These are phyloP conservation scores for Oncorhynchus mykiss DNA, from an alignment of 2,113 vertebrate species.

Conservation along the genomic window DNA sequence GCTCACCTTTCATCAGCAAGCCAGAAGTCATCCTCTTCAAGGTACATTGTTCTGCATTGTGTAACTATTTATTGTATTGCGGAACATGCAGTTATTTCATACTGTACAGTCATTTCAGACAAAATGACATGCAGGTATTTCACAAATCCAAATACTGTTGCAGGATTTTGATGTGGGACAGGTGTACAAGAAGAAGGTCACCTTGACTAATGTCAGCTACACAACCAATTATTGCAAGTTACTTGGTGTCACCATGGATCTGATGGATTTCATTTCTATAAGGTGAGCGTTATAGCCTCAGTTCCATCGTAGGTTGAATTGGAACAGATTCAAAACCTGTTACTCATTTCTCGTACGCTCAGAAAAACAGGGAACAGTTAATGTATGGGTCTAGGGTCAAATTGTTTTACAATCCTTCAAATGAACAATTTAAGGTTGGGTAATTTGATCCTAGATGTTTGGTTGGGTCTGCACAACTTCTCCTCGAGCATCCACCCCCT, in stretches of 20 bases:
- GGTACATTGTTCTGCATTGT: slow-evolving; percentile 69
- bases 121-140: neutral
- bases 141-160: slow-evolving; percentile 28
- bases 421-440: too few species aligned
- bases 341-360: too few species aligned
- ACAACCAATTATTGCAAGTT: slow-evolving; percentile 80
- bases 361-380: too few species aligned
- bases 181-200: slow-evolving; percentile 84
- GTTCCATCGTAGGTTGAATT: neutral
- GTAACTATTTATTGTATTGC: neutral
- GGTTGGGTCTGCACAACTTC: too few species aligned
- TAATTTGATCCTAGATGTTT: too few species aligned
- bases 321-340: too few species aligned
- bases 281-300: slow-evolving; percentile 69
- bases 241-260: slow-evolving; percentile 73
- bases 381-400: too few species aligned
- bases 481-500: neutral
- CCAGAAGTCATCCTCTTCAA: slow-evolving; percentile 85
- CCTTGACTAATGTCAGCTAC: slow-evolving; percentile 82
- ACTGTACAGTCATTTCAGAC: neutral
- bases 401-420: too few species aligned
- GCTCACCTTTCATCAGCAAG: slow-evolving; percentile 83
- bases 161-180: slow-evolving; percentile 91
- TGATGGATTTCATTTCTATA: slow-evolving; percentile 79
- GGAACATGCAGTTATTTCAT: neutral